A percentile compares a stretch with the other conserved stretches of the same genome.
These are phyloP conservation scores for Nematostella vectensis DNA, from an alignment of 92 coral and sea anemone genomes.

Conservation along the genomic window DNA sequence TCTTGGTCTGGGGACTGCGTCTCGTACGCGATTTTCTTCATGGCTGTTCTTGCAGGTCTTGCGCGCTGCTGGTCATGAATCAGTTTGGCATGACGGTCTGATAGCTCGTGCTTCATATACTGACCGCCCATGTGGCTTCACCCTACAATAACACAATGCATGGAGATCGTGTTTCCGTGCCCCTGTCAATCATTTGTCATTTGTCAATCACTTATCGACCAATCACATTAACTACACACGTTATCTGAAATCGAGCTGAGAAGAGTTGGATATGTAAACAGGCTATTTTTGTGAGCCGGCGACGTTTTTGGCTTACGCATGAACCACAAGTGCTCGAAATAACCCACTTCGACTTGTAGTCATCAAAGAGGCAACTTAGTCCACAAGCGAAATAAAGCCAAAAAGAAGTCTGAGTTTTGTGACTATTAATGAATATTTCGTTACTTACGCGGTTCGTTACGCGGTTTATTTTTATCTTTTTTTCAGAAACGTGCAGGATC, in stretches of 20 bases:
- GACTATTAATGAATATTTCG: no score
- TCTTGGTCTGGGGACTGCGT: conserved; percentile 13
- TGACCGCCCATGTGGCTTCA: conserved; percentile 4
- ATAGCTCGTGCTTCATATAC: background rate
- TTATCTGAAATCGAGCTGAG: conserved; percentile 24
- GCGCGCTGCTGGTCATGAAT: background rate
- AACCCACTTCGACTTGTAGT: no score
- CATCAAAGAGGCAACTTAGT: no score
- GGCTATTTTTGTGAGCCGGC: background rate
- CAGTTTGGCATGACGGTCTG: no score
- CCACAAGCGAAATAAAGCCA: no score
- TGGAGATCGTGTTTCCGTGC: conserved; percentile 25
- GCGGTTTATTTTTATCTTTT: no score
- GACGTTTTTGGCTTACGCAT: no score
- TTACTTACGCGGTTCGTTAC: no score
- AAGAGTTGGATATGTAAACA: background rate
- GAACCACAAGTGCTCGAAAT: no score
- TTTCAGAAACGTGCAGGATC: no score
- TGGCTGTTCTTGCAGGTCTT: no score
- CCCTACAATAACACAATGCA: conserved; percentile 7
- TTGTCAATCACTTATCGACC: background rate
- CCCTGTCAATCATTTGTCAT: conserved; percentile 4
- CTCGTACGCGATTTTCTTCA: background rate
- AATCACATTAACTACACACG: conserved; percentile 11
- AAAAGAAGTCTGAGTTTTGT: no score